Conservation (phyloP, 2,888 invertebrate species). For the Polyploca ridens region DNA sequence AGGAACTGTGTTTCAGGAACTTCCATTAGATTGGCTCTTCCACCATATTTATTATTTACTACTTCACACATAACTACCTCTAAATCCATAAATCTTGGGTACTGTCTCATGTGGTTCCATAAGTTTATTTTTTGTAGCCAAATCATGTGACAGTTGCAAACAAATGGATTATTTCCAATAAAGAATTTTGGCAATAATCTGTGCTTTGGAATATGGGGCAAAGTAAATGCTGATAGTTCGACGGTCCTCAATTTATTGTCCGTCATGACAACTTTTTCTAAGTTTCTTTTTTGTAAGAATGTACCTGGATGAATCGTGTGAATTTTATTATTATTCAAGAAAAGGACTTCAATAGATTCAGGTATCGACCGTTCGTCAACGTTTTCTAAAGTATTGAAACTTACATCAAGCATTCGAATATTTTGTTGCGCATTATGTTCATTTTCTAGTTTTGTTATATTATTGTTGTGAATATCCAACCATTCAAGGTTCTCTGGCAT, state of each 20-base stretch:
- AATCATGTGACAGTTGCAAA: constrained; percentile 94
- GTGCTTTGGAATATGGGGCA: constrained; percentile 87
- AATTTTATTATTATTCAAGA: constrained; percentile 91
- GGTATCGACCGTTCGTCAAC: constrained; percentile 89
- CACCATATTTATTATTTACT: constrained; percentile 87
- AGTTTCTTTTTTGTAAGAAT: constrained; percentile 87
- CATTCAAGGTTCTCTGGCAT: constrained; percentile 90
- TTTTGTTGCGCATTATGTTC: constrained; percentile 87
- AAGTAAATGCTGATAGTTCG: constrained; percentile 88
- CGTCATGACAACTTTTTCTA: constrained; percentile 90
- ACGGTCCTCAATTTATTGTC: constrained; percentile 90
- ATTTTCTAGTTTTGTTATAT: constrained; percentile 90
- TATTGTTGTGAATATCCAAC: constrained; percentile 92
- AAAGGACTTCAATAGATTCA: constrained; percentile 89
- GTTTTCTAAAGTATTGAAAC: constrained; percentile 89
- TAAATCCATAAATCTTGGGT: constrained; percentile 91
- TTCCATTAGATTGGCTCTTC: constrained; percentile 87
- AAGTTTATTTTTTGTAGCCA: constrained; percentile 92
- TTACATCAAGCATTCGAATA: constrained; percentile 90
- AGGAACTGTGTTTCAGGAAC: constrained; percentile 90
- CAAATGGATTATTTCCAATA: constrained; percentile 92
- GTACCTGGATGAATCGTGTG: constrained; percentile 88
- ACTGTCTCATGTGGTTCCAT: constrained; percentile 88
- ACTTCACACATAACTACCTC: constrained; percentile 90
- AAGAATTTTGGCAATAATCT: constrained; percentile 90